A percentile compares a stretch with the other conserved stretches of the same genome.
Evolutionary conservation across 2,888 invertebrate genomes (phyloP).

Genomic region (Eupithecia subfuscata): DNA sequence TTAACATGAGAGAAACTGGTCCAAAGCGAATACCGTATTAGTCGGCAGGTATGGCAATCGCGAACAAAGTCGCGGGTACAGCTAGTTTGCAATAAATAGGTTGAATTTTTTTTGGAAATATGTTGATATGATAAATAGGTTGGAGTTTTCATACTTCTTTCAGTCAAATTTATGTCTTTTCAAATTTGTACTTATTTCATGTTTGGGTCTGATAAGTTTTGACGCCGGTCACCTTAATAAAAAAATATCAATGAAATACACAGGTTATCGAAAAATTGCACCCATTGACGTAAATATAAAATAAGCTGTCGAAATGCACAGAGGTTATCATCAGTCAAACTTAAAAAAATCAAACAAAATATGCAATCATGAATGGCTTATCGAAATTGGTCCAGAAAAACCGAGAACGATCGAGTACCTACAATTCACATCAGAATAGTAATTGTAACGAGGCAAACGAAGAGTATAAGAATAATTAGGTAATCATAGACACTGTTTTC

Average conservation of each 20-base stretch:
- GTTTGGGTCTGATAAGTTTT: neutral
- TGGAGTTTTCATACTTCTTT: too few relatives aligned
- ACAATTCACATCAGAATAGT: neutral
- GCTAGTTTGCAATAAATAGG: too few relatives aligned
- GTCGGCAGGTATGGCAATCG: too few relatives aligned
- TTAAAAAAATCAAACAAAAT: neutral
- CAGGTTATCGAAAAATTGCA: slow-evolving; percentile 24
- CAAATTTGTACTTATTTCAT: neutral
- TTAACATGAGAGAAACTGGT: too few relatives aligned
- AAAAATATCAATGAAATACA: slow-evolving; percentile 12
- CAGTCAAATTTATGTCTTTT: neutral
- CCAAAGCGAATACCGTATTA: too few relatives aligned
- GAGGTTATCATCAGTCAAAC: slow-evolving; percentile 19
- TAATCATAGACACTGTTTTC: too few relatives aligned
- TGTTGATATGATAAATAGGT: too few relatives aligned
- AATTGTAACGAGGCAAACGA: neutral
- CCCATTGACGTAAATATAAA: slow-evolving; percentile 6
- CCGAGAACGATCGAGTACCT: neutral
- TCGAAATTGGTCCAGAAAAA: neutral
- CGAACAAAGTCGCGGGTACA: too few relatives aligned
- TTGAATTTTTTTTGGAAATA: too few relatives aligned
- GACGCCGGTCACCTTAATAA: neutral
- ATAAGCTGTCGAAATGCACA: slow-evolving; percentile 14
- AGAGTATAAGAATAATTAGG: neutral
- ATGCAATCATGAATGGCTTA: neutral